Evolutionary conservation across 2,113 vertebrate genomes (phyloP), one percentile per base, ranked within the genome.

Genomic region (Carassius carassius): DNA sequence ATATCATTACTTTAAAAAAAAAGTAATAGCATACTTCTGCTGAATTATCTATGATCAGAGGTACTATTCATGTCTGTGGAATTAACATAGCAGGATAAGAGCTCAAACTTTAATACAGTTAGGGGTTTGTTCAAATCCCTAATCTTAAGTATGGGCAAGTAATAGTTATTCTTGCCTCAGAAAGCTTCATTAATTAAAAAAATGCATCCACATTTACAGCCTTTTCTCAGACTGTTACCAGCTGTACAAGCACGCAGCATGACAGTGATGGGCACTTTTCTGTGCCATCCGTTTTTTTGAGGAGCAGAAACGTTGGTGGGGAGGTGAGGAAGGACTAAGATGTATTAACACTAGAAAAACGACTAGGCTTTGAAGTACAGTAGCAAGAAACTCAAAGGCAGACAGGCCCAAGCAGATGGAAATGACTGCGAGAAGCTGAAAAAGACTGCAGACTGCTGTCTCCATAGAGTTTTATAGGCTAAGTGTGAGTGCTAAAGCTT

Each of bases 281-380:
- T 78, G 60, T 49, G 25, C 44, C 62, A 79, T 83, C 81, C 23
- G 25, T 58, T 56, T n/a, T 77, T 81, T 51, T 23, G 73, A 78
- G 35, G 11, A 25, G n/a, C 44, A 44, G 32, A 75, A 29, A 54
- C 14, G 19, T 56, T 75, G 44, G 25, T 4, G 0, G 81, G 77
- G 75, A 82, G 29, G 62, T 1, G 1, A 84, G 84, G 78, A 88
- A 90, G 86, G 74, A 85, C 89, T 90, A 84, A 76, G 81, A 78
- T 81, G 89, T 90, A 80, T 54, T 54, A 4, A 87, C 19, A n/a
- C 60, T 78, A 86, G 79, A 49, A 88, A 65, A 73, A n/a, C 23
- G 51, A 63, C 25, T 5, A 67, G 87, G 81, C 73, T 92, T 92
- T 92, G 89, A 92, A 87, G 86, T 88, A 82, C 81, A 89, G 82